Conservation (phyloP, 2,797 vertebrate genomes). For the Meda fulgida region DNA sequence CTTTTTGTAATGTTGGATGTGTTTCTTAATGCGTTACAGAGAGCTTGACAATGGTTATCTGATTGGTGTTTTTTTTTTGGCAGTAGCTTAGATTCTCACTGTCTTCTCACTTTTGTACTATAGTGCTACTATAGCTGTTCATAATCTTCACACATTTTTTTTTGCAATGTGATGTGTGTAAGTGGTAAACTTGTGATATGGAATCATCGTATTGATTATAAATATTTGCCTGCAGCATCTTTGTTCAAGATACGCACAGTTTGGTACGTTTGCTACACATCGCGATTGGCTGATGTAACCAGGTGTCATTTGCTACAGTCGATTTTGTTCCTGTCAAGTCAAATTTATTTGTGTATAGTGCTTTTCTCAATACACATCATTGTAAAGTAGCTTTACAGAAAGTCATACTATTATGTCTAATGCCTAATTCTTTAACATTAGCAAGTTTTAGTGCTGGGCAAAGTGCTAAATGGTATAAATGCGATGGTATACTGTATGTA, state of each 20-base stretch:
- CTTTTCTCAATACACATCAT: not conserved
- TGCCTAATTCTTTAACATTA: not conserved
- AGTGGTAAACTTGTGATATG: not conserved
- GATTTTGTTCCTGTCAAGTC: not conserved
- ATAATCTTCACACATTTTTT: slow-evolving; percentile 1
- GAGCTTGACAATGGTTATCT: slow-evolving; percentile 29
- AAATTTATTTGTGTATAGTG: not conserved
- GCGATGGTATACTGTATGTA: not conserved
- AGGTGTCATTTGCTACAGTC: not conserved
- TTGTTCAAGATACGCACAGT: not conserved
- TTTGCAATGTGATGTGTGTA: not conserved
- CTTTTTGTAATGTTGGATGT: slow-evolving; percentile 44
- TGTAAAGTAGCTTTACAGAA: not conserved
- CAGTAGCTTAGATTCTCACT: slow-evolving; percentile 23
- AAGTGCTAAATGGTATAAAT: not conserved
- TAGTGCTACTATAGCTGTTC: not conserved
- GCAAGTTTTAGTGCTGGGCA: not conserved
- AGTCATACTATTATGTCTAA: not conserved
- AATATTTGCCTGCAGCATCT: not conserved
- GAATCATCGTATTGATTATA: not conserved
- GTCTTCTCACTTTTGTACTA: not conserved
- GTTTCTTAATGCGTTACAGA: slow-evolving; percentile 9
- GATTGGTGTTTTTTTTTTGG: slow-evolving; percentile 10
- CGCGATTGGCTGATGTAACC: not conserved
- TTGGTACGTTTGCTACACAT: not conserved